Evolutionary conservation across 2,113 vertebrate genomes (phyloP), one percentile per base, ranked within the genome.

Genomic region (Halcyon malimbica): DNA sequence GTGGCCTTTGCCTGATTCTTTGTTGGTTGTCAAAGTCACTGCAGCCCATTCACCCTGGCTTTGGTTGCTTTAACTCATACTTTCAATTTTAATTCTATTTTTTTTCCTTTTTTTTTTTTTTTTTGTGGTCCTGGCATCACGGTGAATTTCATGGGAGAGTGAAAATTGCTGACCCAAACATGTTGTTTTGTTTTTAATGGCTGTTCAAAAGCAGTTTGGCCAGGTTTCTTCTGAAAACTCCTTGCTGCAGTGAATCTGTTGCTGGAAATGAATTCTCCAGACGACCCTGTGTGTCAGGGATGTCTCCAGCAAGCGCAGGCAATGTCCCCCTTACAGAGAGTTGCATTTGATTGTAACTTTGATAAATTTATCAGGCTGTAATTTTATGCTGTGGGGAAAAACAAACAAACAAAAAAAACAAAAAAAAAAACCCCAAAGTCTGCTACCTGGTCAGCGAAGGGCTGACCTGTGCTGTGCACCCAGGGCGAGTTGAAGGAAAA

Each of bases 141-240:
- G 41, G 39, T 37, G 63, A 64, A 44, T 77, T 83, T 89, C 77
- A 90, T 44, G 68, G 88, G 80, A 90, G 85, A 84, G 76, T 60
- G 81, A 71, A 87, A 91, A 92, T 19, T 42, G 68, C 86, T 17
- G 71, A 87, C 81, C n/a, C 57, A 65, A 69, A 67, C 42, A 37
- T 60, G 80, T 70, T 26, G 69, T 67, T 62, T 64, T 64, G 51
- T 17, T 83, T 83, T 64, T 41, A 59, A 71, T 37, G 51, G 42
- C 51, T 56, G 65, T 54, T 81, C 73, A 26, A 23, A 77, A 93
- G 81, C 73, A 42, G 59, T 35, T 65, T 57, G 87, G 59, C 42
- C 12, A 4, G 67, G 14, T 88, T 92, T 91, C 67, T 64, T 31
- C 51, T 51, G 31, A 29, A 62, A 91, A 68, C 25, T 69, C 24